Evolutionary conservation across 2,888 invertebrate species (phyloP).

Genomic region (Melanchra persicariae): DNA sequence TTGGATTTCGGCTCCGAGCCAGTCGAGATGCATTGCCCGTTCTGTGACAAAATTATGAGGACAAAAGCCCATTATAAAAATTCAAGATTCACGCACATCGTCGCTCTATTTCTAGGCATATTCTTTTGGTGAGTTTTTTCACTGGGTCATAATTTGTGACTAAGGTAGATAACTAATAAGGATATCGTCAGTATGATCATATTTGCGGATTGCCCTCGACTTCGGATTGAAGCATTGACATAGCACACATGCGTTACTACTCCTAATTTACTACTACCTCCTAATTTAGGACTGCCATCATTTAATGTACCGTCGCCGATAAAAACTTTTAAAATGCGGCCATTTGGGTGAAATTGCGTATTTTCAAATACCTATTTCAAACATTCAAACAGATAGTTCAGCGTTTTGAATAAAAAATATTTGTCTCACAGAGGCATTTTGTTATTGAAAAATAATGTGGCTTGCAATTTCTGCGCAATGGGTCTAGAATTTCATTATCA

Average conservation of each 20-base stretch:
- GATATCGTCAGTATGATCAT: neutral
- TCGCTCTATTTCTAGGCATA: slow-evolving; percentile 80
- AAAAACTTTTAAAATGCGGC: no score
- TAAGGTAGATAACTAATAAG: neutral
- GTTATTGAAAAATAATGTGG: no score
- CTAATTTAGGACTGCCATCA: neutral
- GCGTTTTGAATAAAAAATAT: no score
- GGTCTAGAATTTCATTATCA: no score
- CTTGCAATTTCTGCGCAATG: no score
- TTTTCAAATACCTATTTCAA: no score
- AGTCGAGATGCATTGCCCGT: slow-evolving; percentile 85
- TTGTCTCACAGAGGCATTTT: no score
- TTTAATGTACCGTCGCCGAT: no score
- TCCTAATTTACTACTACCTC: slow-evolving; percentile 15
- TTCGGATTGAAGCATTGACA: slow-evolving; percentile 6
- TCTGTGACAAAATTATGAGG: slow-evolving; percentile 86
- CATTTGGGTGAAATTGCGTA: no score
- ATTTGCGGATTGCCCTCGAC: slow-evolving; percentile 11
- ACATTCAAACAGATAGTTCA: no score
- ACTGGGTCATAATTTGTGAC: neutral
- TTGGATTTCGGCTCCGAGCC: slow-evolving; percentile 87
- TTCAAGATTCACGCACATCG: slow-evolving; percentile 78
- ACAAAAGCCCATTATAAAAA: slow-evolving; percentile 82
- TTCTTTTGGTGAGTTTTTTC: slow-evolving; percentile 82
- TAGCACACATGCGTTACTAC: slow-evolving; percentile 31